Evolutionary conservation across 64 coral and sea anemone genomes (phyloP), one percentile per base, ranked within the genome.

Genomic region (Orbicella faveolata): DNA sequence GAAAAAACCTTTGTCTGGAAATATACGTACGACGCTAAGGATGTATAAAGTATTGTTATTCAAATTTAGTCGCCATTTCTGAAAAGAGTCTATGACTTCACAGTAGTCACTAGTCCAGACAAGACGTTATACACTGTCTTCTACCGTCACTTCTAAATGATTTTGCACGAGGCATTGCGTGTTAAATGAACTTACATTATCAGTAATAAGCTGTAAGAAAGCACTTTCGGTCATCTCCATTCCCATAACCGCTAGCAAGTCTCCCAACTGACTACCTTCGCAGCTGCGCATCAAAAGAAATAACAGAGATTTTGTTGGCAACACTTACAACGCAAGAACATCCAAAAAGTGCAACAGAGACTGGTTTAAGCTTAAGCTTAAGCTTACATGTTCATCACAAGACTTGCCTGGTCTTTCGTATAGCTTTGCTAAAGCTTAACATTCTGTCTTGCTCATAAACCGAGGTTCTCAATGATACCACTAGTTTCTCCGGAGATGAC

Each of bases 381-480:
- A 66, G 17, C 63, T 66, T 66, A 21, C 17, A 19, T 69, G 19
- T 69, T 69, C 8, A 79, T 11, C 37, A 0, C 11, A 59, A 59
- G 55, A 12, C 63, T 39, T 26, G 72, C 82, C 82, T 73, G 36
- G 36, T 72, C 13, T 48, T 85, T 62, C 35, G 36, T 25, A 85
- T 39, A 85, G 65, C 63, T 72, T 73, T 85, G 41, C 82, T 85
- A 33, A 85, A 85, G 64, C 64, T 85, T 20, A 85, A 5, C 62
- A 83, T 23, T 85, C 6, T 52, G 23, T 69, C 36, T 18, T 21
- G 65, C 23, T 85, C 64, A 11, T 85, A 85, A 2, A 65, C 37
- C 7, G 82, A 85, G 10, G 36, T 23, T 52, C 63, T 70, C 23
- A 72, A 5, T 52, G 63, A 72, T 16, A 85, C 61, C 3, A 85